Evolutionary conservation across 2,888 invertebrate species (phyloP).

Genomic region (Eupeodes luniger): DNA sequence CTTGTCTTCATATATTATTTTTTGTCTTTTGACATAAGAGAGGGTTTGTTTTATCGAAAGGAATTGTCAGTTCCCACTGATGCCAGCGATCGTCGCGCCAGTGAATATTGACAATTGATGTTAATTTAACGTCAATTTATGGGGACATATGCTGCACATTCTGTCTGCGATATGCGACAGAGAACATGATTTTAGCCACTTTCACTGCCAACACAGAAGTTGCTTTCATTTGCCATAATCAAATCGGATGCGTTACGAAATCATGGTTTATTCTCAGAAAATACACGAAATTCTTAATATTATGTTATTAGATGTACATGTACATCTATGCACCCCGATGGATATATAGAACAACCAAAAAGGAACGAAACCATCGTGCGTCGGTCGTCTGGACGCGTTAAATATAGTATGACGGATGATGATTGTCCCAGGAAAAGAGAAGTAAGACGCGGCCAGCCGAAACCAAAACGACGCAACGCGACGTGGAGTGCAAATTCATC

Average conservation of each 20-base stretch:
- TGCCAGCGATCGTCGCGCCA: not conserved
- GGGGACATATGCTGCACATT: conserved; percentile 36
- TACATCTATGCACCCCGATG: not conserved
- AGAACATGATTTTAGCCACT: conserved; percentile 49
- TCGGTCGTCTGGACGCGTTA: conserved; percentile 71
- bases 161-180: conserved; percentile 29
- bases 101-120: conserved; percentile 57
- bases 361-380: conserved; percentile 30
- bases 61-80: not conserved
- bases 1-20: not conserved
- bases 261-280: conserved; percentile 65
- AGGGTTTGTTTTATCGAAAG: not conserved
- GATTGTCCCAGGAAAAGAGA: conserved; percentile 71
- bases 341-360: conserved; percentile 14
- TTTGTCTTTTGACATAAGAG: not conserved
- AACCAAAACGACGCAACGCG: conserved; percentile 20
- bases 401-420: conserved; percentile 75
- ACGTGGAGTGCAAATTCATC: conserved; percentile 71
- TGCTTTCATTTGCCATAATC: conserved; percentile 11
- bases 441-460: conserved; percentile 53
- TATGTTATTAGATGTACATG: not conserved
- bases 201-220: conserved; percentile 53
- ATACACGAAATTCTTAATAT: conserved; percentile 32
- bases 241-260: conserved; percentile 72
- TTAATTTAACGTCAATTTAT: conserved; percentile 72